A percentile compares a stretch with the other conserved stretches of the same genome.
Evolutionary conservation across 2,113 vertebrate species (phyloP).

Genomic region (Megaptera novaeangliae): DNA sequence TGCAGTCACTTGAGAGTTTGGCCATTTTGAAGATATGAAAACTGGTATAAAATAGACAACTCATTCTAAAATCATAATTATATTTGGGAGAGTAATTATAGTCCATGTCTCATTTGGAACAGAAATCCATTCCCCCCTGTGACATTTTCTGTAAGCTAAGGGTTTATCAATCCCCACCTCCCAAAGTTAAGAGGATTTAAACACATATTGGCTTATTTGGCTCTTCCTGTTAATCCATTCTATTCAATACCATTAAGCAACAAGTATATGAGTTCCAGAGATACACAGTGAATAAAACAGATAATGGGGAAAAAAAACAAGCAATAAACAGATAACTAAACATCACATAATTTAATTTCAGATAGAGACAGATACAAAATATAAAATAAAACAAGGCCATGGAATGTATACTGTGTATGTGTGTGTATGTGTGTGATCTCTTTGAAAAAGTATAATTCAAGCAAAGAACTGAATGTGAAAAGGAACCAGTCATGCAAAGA

Average conservation of each 20-base stretch:
- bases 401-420: neutral
- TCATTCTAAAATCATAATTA: neutral
- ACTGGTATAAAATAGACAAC: neutral
- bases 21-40: neutral
- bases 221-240: neutral
- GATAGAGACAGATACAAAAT: neutral
- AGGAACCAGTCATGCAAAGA: neutral
- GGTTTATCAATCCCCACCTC: neutral
- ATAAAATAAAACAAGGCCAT: neutral
- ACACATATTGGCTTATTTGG: neutral
- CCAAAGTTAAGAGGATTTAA: neutral
- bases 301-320: neutral
- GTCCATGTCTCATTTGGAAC: neutral
- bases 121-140: neutral
- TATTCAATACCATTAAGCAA: neutral
- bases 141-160: neutral
- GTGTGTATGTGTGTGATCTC: neutral
- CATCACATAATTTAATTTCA: neutral
- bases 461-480: neutral
- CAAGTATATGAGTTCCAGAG: neutral
- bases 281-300: neutral
- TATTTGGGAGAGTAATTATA: neutral
- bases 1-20: neutral
- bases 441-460: neutral
- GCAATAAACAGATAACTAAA: neutral